A percentile compares a stretch with the other conserved stretches of the same genome.
Conservation (phyloP, 2,797 vertebrate species). For the Spinus pinus region DNA sequence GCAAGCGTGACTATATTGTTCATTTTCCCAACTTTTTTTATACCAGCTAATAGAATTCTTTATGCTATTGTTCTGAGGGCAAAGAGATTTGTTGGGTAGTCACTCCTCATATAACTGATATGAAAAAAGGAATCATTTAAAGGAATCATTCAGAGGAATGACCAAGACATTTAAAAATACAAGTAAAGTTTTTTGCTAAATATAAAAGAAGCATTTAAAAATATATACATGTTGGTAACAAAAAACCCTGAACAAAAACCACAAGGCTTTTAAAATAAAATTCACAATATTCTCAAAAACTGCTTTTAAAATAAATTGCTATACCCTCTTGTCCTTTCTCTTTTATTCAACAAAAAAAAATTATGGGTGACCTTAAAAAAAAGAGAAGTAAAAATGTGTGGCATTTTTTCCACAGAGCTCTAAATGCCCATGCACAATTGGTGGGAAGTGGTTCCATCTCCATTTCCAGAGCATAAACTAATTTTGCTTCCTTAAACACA, state of each 20-base stretch:
- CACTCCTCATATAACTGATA: not conserved
- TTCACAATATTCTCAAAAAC: not conserved
- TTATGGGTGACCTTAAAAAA: not conserved
- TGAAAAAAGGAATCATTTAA: not conserved
- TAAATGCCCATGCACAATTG: not conserved
- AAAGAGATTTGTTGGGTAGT: not conserved
- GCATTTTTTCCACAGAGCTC: not conserved
- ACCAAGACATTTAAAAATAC: not conserved
- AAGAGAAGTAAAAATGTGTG: not conserved
- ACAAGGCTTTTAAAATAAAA: not conserved
- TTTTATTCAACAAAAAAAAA: not conserved
- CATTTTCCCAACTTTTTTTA: not conserved
- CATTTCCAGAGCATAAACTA: not conserved
- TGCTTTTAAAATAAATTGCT: not conserved
- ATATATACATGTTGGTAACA: too few species aligned
- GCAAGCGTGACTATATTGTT: not conserved
- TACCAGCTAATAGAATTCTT: not conserved
- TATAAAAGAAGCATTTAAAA: not conserved
- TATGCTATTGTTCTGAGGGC: not conserved
- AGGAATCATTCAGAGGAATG: not conserved
- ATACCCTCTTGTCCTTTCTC: not conserved
- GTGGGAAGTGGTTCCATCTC: not conserved
- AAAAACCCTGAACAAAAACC: not conserved
- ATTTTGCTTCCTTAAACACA: not conserved
- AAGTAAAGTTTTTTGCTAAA: not conserved